Evolutionary conservation across 2,113 vertebrate genomes (phyloP), one percentile per base, ranked within the genome.

Genomic region (Tetrao urogallus): DNA sequence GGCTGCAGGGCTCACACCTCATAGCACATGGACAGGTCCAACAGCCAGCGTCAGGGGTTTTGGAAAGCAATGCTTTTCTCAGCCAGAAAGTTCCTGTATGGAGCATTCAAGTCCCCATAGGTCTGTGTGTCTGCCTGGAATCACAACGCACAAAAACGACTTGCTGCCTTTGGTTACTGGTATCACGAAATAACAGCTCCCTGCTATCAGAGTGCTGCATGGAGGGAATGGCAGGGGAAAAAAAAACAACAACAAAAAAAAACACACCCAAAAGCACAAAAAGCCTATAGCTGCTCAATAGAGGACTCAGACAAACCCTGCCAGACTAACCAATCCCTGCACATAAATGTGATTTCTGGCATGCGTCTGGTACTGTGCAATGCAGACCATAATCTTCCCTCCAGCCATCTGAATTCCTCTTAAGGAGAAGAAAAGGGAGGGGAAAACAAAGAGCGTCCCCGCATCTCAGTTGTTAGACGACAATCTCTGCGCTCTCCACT

Each of bases 401-500:
- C 54, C 84, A n/a, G 40, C 47, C 40, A 76, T 38, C 45, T 13
- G 2, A 40, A 60, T 56, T 22, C 60, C 71, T 74, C 73, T 45
- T 3, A 10, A 50, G 48, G 90, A 82, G 61, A 10, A 34, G 72
- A 36, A 65, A 27, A 70, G 36, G 54, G 72, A 47, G 70, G 43
- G 32, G 71, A 14, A 69, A 42, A 89, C 1, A 28, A 82, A 7
- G 69, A 79, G 52, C 4, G n/a, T 38, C 57, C 77, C 70, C 88
- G 24, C 84, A 76, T 22, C 47, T 48, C 42, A 1, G 77, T 52
- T 83, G 81, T 88, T 42, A 84, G 75, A 88, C 3, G 30, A 57
- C 95, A 80, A 30, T 73, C 91, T 92, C 42, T 22, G 69, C 92
- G 4, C 77, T 50, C 24, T 22, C 88, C 32, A 73, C 91, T 95